These are phyloP conservation scores for Babyrousa celebensis DNA, from an alignment of 2,797 vertebrate genomes.

Conservation along the genomic window DNA sequence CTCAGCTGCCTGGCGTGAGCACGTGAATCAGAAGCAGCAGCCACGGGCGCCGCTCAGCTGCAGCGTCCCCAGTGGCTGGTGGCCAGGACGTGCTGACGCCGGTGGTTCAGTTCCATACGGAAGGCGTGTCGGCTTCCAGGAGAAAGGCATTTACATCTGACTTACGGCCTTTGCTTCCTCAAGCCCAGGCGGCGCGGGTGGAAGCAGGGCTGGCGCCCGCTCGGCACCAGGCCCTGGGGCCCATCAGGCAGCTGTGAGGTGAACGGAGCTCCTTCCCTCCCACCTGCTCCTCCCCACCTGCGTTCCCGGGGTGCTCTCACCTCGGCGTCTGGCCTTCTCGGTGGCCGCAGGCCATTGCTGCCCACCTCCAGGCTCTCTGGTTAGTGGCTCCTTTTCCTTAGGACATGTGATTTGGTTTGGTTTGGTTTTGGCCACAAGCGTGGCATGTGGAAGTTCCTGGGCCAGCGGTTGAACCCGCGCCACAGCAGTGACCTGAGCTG, in stretches of 20 bases:
- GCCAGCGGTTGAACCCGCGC: too few species aligned
- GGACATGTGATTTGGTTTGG: not conserved
- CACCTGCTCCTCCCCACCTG: not conserved
- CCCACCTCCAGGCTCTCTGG: not conserved
- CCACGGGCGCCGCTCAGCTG: not conserved
- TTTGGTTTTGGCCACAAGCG: too few species aligned
- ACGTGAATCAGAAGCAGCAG: not conserved
- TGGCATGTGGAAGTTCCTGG: too few species aligned
- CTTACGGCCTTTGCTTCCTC: not conserved
- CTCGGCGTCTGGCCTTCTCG: not conserved
- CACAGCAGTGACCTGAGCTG: too few species aligned
- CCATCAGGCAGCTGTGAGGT: not conserved
- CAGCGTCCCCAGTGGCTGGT: conserved; percentile 70
- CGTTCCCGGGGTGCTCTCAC: not conserved
- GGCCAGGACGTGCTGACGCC: conserved; percentile 56
- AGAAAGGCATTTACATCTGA: not conserved
- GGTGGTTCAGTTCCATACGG: not conserved
- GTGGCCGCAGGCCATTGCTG: not conserved
- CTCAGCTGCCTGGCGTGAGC: not conserved
- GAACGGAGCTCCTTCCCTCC: not conserved
- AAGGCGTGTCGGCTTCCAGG: not conserved
- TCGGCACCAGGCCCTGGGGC: not conserved
- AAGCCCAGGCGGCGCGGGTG: not conserved
- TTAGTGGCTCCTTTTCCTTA: not conserved
- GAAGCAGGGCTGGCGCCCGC: not conserved